Evolutionary conservation across 2,113 vertebrate species (phyloP).

Genomic region (Acanthisitta chloris): DNA sequence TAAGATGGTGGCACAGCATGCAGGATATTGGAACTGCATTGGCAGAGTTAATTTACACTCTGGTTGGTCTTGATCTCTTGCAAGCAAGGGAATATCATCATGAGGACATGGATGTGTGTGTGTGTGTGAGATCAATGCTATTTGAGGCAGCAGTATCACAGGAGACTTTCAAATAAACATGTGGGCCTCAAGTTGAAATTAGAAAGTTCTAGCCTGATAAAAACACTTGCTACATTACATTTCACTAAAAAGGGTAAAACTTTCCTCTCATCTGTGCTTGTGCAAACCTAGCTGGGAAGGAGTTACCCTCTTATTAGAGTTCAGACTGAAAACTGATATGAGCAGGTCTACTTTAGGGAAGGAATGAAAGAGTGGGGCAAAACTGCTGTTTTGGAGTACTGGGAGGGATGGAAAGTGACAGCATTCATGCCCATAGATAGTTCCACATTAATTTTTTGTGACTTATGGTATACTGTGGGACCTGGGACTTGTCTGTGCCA

Average conservation of each 20-base stretch:
- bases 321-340: not conserved
- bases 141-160: not conserved
- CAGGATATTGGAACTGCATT: not conserved
- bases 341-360: not conserved
- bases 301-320: not conserved
- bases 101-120: not conserved
- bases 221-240: not conserved
- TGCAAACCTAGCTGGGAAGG: not conserved
- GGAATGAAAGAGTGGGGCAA: not conserved
- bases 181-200: not conserved
- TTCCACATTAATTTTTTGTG: not conserved
- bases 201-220: not conserved
- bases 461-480: not conserved
- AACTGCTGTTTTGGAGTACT: not conserved
- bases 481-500: not conserved
- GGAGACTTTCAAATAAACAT: not conserved
- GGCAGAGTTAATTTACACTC: not conserved
- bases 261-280: not conserved
- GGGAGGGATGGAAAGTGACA: not conserved
- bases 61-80: not conserved
- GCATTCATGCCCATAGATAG: accelerated
- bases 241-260: not conserved
- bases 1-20: not conserved
- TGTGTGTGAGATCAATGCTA: not conserved
- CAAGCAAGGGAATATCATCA: not conserved